These are phyloP conservation scores for Dichetophora obliterata DNA, from an alignment of 2,888 invertebrate genomes.

Conservation along the genomic window DNA sequence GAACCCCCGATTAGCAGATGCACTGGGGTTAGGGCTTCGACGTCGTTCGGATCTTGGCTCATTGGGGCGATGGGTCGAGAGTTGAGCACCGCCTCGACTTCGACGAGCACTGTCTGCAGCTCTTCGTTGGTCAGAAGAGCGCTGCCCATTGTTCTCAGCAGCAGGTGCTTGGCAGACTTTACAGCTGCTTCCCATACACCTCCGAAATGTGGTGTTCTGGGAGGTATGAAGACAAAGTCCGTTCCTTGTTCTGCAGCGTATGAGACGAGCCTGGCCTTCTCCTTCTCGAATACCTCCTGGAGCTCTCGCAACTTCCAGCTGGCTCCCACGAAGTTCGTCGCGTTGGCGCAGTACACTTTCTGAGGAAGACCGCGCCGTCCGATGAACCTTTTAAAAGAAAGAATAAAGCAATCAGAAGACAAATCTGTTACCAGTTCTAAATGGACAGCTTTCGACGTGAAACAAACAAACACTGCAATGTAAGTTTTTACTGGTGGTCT, in stretches of 20 bases:
- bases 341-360: conserved; percentile 34
- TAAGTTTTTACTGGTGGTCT: conserved; percentile 37
- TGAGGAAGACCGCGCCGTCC: conserved; percentile 33
- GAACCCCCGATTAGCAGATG: neutral
- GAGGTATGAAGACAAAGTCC: conserved; percentile 29
- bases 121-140: neutral
- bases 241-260: neutral
- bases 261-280: neutral
- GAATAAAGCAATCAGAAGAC: conserved; percentile 28
- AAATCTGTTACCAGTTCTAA: conserved; percentile 34
- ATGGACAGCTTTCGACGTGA: conserved; percentile 40
- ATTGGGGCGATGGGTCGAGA: conserved; percentile 48
- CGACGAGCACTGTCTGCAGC: conserved; percentile 11
- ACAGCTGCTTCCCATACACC: conserved; percentile 14
- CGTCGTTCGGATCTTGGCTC: conserved; percentile 43
- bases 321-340: conserved; percentile 31
- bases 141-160: conserved; percentile 6
- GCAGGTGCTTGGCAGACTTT: conserved; percentile 21
- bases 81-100: conserved; percentile 49
- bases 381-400: conserved; percentile 40
- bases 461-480: conserved; percentile 29
- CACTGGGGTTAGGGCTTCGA: conserved; percentile 42
- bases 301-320: conserved; percentile 17
- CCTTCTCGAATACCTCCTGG: neutral
- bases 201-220: conserved; percentile 27